Conservation (phyloP, 2,888 invertebrate genomes). For the Camponotus fellah region DNA sequence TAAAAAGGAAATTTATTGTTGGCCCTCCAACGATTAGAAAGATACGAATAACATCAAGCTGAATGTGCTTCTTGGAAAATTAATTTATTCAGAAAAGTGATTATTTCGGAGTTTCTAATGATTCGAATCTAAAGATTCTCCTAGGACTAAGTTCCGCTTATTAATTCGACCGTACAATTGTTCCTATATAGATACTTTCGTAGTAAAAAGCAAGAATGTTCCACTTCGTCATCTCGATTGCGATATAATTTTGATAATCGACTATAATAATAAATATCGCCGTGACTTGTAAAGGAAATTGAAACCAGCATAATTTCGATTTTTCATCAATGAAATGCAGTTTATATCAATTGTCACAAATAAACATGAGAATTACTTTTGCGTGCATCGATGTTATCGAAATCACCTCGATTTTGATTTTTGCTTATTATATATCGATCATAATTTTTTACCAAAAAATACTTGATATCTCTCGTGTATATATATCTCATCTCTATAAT, state of each 20-base stretch:
- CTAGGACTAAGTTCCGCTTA: constrained; percentile 15
- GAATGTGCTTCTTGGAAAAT: constrained; percentile 5
- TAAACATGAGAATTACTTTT: background rate
- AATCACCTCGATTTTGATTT: constrained; percentile 1
- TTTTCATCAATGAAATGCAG: background rate
- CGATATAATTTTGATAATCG: constrained; percentile 10
- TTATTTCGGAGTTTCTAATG: background rate
- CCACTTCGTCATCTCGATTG: background rate
- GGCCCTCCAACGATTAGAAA: constrained; percentile 1
- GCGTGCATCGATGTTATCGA: background rate
- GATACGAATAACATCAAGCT: background rate
- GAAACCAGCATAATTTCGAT: background rate
- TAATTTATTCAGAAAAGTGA: background rate
- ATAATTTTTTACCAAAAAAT: constrained; percentile 20
- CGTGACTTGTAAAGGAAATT: background rate
- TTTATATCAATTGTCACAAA: background rate
- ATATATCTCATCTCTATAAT: constrained; percentile 26
- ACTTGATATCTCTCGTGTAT: constrained; percentile 25
- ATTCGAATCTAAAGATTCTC: constrained; percentile 15
- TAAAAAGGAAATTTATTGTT: constrained; percentile 10
- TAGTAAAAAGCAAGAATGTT: background rate
- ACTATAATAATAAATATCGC: background rate
- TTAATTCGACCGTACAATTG: constrained; percentile 3
- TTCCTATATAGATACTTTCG: constrained; percentile 11
- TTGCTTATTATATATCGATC: background rate